phyloP scores from a whole-genome alignment of 2,113 vertebrate genomes.

The Cyanoliseus patagonus region DNA sequence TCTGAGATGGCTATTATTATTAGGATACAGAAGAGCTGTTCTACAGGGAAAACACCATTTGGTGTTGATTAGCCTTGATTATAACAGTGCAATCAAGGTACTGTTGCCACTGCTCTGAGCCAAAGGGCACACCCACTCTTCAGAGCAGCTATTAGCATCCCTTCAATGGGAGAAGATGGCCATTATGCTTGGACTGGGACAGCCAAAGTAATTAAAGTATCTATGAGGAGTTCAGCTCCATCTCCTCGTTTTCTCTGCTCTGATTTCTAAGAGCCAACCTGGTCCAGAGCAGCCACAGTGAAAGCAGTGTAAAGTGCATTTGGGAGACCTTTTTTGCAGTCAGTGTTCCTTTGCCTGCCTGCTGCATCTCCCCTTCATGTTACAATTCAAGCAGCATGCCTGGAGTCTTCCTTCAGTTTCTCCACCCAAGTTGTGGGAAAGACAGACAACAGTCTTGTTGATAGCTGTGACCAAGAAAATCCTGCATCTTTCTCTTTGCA shows the following conservation, averaged over 20 bases:
- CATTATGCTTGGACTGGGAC: not conserved
- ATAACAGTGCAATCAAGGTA: not conserved
- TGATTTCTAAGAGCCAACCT: not conserved
- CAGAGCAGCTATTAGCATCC: not conserved
- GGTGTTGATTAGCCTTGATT: not conserved
- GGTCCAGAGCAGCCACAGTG: not conserved
- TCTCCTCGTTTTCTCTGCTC: not conserved
- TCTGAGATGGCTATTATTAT: not conserved
- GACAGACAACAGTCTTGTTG: not conserved
- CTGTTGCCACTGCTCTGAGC: accelerated
- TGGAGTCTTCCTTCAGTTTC: not conserved
- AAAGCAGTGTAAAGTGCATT: not conserved
- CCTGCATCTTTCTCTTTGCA: not conserved
- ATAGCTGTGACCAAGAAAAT: not conserved
- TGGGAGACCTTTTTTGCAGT: not conserved
- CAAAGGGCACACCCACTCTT: not conserved
- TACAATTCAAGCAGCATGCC: not conserved
- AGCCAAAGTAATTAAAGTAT: not conserved
- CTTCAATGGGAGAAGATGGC: not conserved
- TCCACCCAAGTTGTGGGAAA: not conserved
- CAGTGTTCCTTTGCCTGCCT: not conserved
- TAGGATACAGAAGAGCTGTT: not conserved
- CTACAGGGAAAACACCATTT: not conserved
- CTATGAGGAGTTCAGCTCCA: not conserved
- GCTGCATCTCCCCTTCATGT: not conserved